Conservation (phyloP, 2,113 vertebrate genomes). For the Steatornis caripensis region DNA sequence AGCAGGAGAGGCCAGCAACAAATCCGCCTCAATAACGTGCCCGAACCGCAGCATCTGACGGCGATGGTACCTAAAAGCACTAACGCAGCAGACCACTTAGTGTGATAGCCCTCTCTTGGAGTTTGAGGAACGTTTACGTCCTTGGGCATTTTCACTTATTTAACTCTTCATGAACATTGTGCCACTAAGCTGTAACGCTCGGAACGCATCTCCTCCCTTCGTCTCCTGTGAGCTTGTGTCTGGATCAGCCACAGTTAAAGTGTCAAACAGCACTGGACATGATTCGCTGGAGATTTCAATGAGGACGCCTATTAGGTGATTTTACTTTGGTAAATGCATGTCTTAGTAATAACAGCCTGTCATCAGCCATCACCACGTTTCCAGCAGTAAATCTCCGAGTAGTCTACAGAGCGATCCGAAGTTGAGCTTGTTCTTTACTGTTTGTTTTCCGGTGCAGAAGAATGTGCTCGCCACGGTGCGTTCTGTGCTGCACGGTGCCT, state of each 20-base stretch:
- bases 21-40: accelerated
- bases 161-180: background rate
- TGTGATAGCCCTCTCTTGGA: background rate
- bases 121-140: background rate
- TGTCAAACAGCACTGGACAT: background rate
- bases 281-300: background rate
- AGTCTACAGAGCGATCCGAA: background rate
- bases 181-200: background rate
- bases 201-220: background rate
- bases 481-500: accelerated
- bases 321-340: too few relatives aligned
- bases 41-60: background rate
- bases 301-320: background rate
- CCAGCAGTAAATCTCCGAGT: background rate
- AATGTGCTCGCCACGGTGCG: too few relatives aligned
- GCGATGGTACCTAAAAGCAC: background rate
- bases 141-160: background rate
- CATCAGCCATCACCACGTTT: background rate
- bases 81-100: too few relatives aligned
- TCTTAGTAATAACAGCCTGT: background rate
- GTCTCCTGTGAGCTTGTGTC: background rate
- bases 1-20: background rate
- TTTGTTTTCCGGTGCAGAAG: background rate
- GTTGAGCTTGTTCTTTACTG: background rate
- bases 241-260: background rate